Evolutionary conservation across 2,113 vertebrate genomes (phyloP), one percentile per base, ranked within the genome.

Genomic region (Equus przewalskii): DNA sequence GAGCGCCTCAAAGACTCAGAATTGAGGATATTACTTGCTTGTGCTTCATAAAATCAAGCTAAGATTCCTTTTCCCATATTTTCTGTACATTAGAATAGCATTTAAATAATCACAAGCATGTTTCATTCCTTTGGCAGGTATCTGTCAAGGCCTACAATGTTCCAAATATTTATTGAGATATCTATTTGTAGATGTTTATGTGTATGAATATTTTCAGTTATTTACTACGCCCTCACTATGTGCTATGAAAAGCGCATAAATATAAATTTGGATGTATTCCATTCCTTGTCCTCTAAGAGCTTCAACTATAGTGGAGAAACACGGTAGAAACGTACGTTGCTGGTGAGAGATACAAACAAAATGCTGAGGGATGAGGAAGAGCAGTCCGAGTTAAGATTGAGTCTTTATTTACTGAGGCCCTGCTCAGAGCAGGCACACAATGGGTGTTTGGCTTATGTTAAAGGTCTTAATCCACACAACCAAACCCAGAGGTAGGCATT

Each of bases 21-120:
- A 89, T 88, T 90, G 67, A 89, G 70, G 51, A 85, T 79, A 33
- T 54, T 44, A 75, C 8, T 89, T 89, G 30, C 44, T 81, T 88
- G 21, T 15, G 76, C 90, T 28, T 80, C 33, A 54, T 33, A 58
- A 58, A 49, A 83, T n/a, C 36, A 86, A 84, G 3, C 24, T 86
- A 21, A 67, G 28, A 44, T 78, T 54, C 81, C 70, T 82, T 51
- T 67, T 44, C 7, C 1, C 11, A 8, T 70, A 65, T 64, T 89
- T 95, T 64, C 30, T 92, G 86, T 56, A 24, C 8, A 14, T 67
- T 73, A 56, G 36, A 81, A 84, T 22, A 19, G 12, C 81, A 16
- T 64, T 94, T 72, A 36, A 79, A 96, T 85, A 67, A 65, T 89
- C 19, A 46, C 6, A 12, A 94, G 30, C 36, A 26, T 14, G 21